Percentiles rank a stretch among this genome's conserved stretches.
These are phyloP conservation scores for Caenorhabditis panamensis DNA, from an alignment of 2,888 invertebrate species.

Conservation along the genomic window DNA sequence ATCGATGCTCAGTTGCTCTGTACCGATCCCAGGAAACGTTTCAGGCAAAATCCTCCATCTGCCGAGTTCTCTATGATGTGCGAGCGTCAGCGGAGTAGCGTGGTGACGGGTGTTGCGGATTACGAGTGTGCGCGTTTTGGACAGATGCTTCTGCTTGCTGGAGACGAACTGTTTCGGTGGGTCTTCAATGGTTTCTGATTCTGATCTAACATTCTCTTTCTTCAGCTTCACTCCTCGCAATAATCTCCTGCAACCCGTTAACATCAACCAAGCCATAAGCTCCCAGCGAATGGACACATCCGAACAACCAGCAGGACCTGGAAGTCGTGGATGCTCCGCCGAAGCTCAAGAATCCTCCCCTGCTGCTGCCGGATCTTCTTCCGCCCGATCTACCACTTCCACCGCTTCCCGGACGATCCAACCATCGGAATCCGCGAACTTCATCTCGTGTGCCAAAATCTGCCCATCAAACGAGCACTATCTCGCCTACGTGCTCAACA, in stretches of 20 bases:
- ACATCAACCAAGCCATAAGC: not conserved
- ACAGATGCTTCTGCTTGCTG: constrained; percentile 50
- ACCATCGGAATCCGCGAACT: constrained; percentile 12
- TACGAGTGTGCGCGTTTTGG: constrained; percentile 29
- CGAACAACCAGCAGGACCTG: too few species aligned
- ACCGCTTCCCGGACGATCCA: not conserved
- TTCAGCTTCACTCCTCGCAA: constrained; percentile 13
- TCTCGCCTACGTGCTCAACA: constrained; percentile 62
- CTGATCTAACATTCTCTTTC: too few species aligned
- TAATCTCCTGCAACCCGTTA: not conserved
- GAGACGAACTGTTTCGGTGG: constrained; percentile 53
- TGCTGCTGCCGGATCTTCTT: not conserved
- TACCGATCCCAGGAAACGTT: not conserved
- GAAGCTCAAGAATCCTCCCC: constrained; percentile 1
- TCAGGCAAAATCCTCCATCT: constrained; percentile 54
- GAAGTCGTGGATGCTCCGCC: constrained; percentile 31
- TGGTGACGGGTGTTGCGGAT: constrained; percentile 62
- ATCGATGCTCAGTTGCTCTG: not conserved
- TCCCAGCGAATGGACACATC: constrained; percentile 44
- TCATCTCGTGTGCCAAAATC: constrained; percentile 56
- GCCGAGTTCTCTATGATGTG: constrained; percentile 66
- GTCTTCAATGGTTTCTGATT: not conserved
- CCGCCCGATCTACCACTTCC: constrained; percentile 8
- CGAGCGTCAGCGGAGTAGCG: constrained; percentile 62
- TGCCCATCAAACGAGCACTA: constrained; percentile 47